phyloP scores from a whole-genome alignment of 2,797 vertebrate genomes.

The Smutsia gigantea region DNA sequence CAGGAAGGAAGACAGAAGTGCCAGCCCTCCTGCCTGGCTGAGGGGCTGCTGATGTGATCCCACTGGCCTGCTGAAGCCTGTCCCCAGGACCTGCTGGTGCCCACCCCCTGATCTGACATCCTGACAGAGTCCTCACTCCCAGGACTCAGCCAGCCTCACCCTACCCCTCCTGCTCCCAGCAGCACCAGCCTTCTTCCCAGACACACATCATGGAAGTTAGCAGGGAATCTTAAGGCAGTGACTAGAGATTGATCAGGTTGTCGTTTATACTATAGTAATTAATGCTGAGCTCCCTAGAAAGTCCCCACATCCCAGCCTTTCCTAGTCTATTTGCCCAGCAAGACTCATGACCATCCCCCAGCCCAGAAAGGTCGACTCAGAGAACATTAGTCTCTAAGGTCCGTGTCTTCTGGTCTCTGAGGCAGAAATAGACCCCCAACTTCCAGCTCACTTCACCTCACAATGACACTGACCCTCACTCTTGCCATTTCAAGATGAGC shows the following conservation, averaged over 20 bases:
- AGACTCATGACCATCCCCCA: not conserved
- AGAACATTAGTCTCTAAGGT: fast-evolving
- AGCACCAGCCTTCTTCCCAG: not conserved
- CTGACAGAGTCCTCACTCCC: not conserved
- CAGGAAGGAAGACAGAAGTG: not conserved
- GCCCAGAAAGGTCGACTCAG: not conserved
- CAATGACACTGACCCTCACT: not conserved
- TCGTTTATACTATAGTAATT: not conserved
- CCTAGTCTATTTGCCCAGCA: not conserved
- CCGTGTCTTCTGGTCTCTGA: not conserved
- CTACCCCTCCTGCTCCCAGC: not conserved
- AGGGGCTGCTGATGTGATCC: not conserved
- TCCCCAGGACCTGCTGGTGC: not conserved
- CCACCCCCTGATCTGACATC: not conserved
- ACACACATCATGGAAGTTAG: not conserved
- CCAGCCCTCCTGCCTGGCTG: not conserved
- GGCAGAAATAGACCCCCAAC: not conserved
- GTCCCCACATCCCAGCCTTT: not conserved
- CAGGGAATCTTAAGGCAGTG: not conserved
- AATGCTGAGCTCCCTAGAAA: not conserved
- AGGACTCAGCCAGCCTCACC: not conserved
- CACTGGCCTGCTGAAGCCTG: not conserved
- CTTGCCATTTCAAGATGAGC: not conserved
- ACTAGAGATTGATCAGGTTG: not conserved
- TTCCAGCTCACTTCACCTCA: not conserved